A percentile compares a stretch with the other conserved stretches of the same genome.
phyloP scores from a whole-genome alignment of 2,797 vertebrate genomes.

The Prunella strophiata region DNA sequence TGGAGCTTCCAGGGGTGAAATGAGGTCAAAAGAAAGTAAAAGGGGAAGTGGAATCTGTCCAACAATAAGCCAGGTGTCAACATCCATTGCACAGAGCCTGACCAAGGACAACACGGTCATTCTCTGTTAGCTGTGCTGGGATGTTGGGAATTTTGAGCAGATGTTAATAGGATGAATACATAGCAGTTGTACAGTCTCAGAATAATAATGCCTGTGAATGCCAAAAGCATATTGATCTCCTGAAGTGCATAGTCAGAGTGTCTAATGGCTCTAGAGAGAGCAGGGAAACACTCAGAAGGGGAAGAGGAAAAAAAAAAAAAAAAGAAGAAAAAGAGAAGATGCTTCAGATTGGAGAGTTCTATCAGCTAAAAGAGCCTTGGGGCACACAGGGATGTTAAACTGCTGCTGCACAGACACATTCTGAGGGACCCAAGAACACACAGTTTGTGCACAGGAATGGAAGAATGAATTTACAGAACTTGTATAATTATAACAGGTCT shows the following conservation, averaged over 20 bases:
- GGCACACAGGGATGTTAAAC: not conserved
- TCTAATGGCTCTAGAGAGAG: constrained; percentile 4
- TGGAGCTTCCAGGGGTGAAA: not conserved
- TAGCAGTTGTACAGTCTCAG: not conserved
- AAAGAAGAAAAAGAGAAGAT: not conserved
- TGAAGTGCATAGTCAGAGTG: constrained; percentile 30
- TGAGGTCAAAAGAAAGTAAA: not conserved
- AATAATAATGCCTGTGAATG: constrained; percentile 57
- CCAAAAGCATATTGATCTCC: constrained; percentile 54
- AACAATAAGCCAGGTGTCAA: constrained; percentile 18
- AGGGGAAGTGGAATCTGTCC: not conserved
- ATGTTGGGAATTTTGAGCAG: constrained; percentile 59
- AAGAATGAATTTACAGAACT: not conserved
- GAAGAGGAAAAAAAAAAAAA: not conserved
- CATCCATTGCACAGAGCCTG: not conserved
- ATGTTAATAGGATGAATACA: constrained; percentile 62
- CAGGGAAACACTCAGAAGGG: not conserved
- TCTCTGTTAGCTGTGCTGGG: not conserved
- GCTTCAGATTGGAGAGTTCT: not conserved
- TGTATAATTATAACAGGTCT: not conserved
- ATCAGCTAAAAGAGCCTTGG: not conserved
- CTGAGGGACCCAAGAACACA: not conserved
- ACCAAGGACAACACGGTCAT: constrained; percentile 57
- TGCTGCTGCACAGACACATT: not conserved
- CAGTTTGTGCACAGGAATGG: not conserved